These are phyloP conservation scores for Peromyscus eremicus DNA, from an alignment of 2,797 vertebrate genomes.

Conservation along the genomic window DNA sequence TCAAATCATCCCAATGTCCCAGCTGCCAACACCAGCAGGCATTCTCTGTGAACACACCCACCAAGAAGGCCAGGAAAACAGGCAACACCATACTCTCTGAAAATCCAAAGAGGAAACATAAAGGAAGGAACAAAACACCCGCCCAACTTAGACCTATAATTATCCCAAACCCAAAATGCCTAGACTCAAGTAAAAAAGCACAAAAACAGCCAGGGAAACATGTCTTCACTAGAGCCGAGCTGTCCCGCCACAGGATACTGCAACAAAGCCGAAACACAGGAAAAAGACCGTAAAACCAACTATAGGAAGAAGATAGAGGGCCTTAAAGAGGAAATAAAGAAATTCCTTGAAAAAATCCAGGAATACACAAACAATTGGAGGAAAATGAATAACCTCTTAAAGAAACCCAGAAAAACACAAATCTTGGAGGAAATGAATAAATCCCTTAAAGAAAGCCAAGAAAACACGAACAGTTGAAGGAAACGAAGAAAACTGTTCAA, in stretches of 20 bases:
- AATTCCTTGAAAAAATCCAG: background rate
- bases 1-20: background rate
- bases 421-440: background rate
- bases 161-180: background rate
- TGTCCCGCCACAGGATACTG: background rate
- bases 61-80: background rate
- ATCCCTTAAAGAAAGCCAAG: too few species aligned
- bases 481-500: background rate
- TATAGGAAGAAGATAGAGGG: background rate
- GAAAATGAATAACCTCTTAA: background rate
- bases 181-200: background rate
- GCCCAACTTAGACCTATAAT: background rate
- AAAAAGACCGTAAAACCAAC: background rate
- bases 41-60: background rate
- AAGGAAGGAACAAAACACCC: background rate
- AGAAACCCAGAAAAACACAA: background rate
- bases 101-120: background rate
- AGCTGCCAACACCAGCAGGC: background rate
- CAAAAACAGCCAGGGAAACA: background rate
- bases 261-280: background rate
- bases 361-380: background rate
- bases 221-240: background rate
- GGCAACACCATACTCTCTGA: background rate
- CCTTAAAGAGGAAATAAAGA: background rate
- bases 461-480: background rate